Percentiles rank a stretch among this genome's conserved stretches.
These are phyloP conservation scores for Limnephilus lunatus DNA, from an alignment of 2,888 invertebrate species.

Conservation along the genomic window DNA sequence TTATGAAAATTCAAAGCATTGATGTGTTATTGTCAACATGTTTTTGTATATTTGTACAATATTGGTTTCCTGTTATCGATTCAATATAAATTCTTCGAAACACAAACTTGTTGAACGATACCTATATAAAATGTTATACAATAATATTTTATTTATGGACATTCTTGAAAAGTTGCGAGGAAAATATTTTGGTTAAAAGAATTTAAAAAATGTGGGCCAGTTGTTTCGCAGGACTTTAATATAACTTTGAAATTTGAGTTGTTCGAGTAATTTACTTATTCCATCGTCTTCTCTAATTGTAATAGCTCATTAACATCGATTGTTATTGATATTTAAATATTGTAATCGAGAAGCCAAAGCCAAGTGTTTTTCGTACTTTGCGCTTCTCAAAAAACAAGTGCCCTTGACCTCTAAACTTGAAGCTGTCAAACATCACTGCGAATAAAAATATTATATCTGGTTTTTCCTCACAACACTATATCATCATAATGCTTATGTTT, in stretches of 20 bases:
- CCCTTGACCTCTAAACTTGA: neutral
- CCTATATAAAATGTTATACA: neutral
- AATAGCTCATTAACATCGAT: neutral
- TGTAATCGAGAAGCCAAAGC: neutral
- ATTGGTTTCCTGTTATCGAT: conserved; percentile 36
- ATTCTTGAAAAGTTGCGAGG: neutral
- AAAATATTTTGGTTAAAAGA: neutral
- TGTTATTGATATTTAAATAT: neutral
- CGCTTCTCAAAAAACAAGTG: neutral
- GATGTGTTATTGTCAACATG: conserved; percentile 42
- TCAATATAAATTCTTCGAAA: neutral
- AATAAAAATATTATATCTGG: neutral
- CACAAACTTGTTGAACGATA: neutral
- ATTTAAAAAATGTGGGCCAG: neutral
- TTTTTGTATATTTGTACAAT: conserved; percentile 6
- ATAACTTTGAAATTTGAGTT: no score
- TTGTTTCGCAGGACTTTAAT: no score
- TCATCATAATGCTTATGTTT: neutral
- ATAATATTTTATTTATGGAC: neutral
- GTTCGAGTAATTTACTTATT: neutral
- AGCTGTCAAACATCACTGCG: neutral
- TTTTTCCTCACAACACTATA: neutral
- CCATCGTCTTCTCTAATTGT: neutral
- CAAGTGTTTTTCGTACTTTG: neutral
- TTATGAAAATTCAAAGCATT: neutral